Evolutionary conservation across 2,797 vertebrate genomes (phyloP).

Genomic region (Rhynchotus rufescens): DNA sequence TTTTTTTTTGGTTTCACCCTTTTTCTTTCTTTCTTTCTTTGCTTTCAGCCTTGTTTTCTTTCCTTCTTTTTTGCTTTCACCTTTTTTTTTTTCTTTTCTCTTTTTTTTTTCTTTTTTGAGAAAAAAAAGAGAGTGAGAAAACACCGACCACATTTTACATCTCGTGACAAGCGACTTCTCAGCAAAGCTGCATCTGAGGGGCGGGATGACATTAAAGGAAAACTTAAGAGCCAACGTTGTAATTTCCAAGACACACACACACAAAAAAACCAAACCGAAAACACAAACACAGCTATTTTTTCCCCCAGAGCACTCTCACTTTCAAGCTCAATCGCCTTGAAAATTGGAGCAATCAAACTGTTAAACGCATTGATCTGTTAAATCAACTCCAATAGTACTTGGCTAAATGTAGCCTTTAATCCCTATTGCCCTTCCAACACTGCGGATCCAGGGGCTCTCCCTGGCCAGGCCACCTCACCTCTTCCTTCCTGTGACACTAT

Average conservation of each 20-base stretch:
- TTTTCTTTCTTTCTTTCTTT: too few species aligned
- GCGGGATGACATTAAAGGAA: slow-evolving; percentile 33
- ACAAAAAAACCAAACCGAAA: slow-evolving; percentile 57
- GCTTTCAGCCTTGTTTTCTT: too few species aligned
- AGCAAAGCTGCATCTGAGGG: not conserved
- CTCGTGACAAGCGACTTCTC: slow-evolving; percentile 1
- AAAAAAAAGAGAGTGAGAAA: not conserved
- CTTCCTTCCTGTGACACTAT: not conserved
- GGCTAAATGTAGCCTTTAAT: slow-evolving; percentile 54
- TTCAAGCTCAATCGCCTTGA: slow-evolving; percentile 70
- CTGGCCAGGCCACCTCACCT: not conserved
- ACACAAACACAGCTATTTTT: slow-evolving; percentile 63
- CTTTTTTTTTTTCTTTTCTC: not conserved
- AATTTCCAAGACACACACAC: slow-evolving; percentile 23
- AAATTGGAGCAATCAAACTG: slow-evolving; percentile 70
- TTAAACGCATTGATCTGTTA: slow-evolving; percentile 66
- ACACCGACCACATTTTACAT: slow-evolving; percentile 1
- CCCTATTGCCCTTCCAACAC: not conserved
- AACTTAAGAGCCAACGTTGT: slow-evolving; percentile 28
- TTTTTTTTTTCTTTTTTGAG: not conserved
- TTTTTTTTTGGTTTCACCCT: too few species aligned
- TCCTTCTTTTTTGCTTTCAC: too few species aligned
- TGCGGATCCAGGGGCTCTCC: not conserved
- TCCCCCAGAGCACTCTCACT: slow-evolving; percentile 47
- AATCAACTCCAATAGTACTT: slow-evolving; percentile 46